phyloP scores from a whole-genome alignment of 2,888 invertebrate genomes.

The Maniola hyperantus region DNA sequence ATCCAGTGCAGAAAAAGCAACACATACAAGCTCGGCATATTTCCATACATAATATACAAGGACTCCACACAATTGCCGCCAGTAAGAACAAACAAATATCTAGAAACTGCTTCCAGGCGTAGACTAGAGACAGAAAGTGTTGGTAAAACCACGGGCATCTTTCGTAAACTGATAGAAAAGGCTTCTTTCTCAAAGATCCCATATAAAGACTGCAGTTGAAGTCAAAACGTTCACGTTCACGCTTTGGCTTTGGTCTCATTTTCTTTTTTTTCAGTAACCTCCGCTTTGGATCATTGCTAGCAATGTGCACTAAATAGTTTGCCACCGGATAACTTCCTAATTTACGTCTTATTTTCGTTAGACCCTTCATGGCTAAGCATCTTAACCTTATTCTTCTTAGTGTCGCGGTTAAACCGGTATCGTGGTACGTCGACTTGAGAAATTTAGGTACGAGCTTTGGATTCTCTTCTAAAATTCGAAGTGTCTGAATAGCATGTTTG shows the following conservation, averaged over 20 bases:
- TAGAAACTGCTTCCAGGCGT: conserved; percentile 50
- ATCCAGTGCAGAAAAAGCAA: conserved; percentile 53
- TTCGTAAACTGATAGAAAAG: conserved; percentile 50
- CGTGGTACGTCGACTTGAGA: conserved; percentile 34
- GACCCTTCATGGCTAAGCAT: conserved; percentile 38
- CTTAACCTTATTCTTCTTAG: conserved; percentile 44
- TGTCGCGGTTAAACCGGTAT: conserved; percentile 42
- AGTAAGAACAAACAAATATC: conserved; percentile 53
- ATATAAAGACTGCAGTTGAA: conserved; percentile 53
- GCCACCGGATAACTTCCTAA: conserved; percentile 43
- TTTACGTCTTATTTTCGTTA: conserved; percentile 31
- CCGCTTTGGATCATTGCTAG: conserved; percentile 44
- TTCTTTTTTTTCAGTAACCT: conserved; percentile 28
- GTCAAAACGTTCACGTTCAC: conserved; percentile 38
- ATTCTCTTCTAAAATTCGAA: conserved; percentile 39
- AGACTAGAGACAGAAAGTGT: conserved; percentile 51
- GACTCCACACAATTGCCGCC: conserved; percentile 61
- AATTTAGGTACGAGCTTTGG: conserved; percentile 37
- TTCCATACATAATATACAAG: conserved; percentile 57
- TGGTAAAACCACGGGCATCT: conserved; percentile 59
- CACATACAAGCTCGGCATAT: conserved; percentile 50
- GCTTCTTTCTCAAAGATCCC: conserved; percentile 52
- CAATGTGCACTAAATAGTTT: conserved; percentile 44
- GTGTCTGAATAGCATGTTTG: conserved; percentile 35
- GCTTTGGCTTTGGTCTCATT: conserved; percentile 26